phyloP scores from a whole-genome alignment of 1,140 invertebrate species.

The Helicoverpa armigera region DNA sequence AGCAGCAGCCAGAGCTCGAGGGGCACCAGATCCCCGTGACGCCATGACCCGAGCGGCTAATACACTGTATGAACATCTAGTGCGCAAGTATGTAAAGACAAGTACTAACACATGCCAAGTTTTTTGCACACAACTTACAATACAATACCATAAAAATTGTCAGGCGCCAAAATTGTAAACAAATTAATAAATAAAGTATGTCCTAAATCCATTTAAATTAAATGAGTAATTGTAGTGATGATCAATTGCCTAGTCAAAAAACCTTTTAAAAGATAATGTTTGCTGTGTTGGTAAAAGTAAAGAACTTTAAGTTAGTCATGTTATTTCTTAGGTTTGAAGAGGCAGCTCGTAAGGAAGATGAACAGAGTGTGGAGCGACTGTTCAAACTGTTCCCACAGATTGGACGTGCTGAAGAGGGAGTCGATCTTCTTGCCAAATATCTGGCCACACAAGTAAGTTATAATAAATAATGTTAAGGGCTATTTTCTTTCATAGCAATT shows the following conservation, averaged over 20 bases:
- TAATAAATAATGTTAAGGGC: background rate
- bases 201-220: too few relatives aligned
- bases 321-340: conserved; percentile 90
- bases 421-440: conserved; percentile 97
- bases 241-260: too few relatives aligned
- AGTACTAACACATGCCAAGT: too few relatives aligned
- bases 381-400: conserved; percentile 99
- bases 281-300: too few relatives aligned
- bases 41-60: conserved; percentile 95
- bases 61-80: conserved; percentile 88
- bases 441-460: conserved; percentile 92
- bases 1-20: conserved; percentile 92
- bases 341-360: conserved; percentile 95
- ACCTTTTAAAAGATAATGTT: too few relatives aligned
- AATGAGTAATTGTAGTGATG: too few relatives aligned
- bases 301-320: background rate
- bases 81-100: conserved; percentile 65
- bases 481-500: too few relatives aligned
- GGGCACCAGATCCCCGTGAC: conserved; percentile 88
- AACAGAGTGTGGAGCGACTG: conserved; percentile 97
- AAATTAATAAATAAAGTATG: too few relatives aligned
- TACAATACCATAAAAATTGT: too few relatives aligned
- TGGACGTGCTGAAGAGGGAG: conserved; percentile 96
- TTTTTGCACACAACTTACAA: too few relatives aligned
- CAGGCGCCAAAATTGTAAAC: too few relatives aligned